These are phyloP conservation scores for Drosophila malerkotliana DNA, from an alignment of 1,140 invertebrate species.

Conservation along the genomic window DNA sequence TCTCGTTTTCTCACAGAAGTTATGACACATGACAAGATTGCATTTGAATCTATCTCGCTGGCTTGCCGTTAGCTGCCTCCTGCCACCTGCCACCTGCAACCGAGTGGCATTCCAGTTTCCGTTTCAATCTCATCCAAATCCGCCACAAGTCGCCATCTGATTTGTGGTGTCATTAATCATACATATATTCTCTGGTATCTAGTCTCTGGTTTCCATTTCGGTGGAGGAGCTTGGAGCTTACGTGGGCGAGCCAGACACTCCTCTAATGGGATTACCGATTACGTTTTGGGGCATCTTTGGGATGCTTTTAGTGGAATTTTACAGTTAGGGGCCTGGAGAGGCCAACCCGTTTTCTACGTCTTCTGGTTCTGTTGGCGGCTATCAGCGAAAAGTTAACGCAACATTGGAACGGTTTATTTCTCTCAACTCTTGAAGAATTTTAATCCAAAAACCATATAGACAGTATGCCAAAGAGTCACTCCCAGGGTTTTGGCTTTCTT, in stretches of 20 bases:
- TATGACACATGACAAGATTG: conserved; percentile 61
- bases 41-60: conserved; percentile 40
- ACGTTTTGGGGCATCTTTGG: conserved; percentile 1
- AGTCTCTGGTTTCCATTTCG: not conserved
- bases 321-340: not conserved
- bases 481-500: not conserved
- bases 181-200: not conserved
- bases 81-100: conserved; percentile 1
- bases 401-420: not conserved
- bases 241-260: conserved; percentile 11
- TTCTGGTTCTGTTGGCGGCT: not conserved
- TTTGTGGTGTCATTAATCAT: conserved; percentile 26
- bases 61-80: conserved; percentile 39
- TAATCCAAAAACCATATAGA: no score
- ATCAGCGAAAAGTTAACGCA: no score
- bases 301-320: not conserved
- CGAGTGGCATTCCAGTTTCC: conserved; percentile 29
- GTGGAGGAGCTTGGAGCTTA: not conserved
- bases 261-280: conserved; percentile 15
- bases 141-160: conserved; percentile 7
- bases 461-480: no score
- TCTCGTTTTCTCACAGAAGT: conserved; percentile 38
- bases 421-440: not conserved
- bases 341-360: not conserved
- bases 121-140: conserved; percentile 4